phyloP scores from a whole-genome alignment of 2,888 invertebrate species.

The Polymixis flavicincta region DNA sequence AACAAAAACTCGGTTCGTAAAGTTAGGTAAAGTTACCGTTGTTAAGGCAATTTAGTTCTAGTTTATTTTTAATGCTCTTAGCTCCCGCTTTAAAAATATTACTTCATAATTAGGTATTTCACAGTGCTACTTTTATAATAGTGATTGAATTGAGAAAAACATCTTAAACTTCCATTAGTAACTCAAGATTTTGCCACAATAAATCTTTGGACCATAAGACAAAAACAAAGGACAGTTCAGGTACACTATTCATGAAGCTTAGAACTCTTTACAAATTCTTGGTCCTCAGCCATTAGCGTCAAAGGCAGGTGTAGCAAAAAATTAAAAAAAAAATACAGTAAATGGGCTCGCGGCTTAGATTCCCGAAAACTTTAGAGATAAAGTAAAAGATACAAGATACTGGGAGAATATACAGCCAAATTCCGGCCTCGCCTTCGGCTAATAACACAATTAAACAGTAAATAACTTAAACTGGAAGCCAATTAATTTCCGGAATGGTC shows the following conservation, averaged over 20 bases:
- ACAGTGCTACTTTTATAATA: neutral
- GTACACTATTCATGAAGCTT: constrained; percentile 38
- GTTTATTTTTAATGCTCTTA: constrained; percentile 25
- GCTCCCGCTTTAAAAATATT: constrained; percentile 2
- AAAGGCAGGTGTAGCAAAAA: constrained; percentile 44
- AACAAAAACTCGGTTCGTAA: constrained; percentile 24
- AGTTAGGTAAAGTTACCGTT: constrained; percentile 37
- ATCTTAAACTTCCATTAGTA: constrained; percentile 24
- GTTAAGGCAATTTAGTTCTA: constrained; percentile 25
- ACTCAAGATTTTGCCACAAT: constrained; percentile 39
- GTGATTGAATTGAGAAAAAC: constrained; percentile 20
- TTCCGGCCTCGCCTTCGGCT: constrained; percentile 34
- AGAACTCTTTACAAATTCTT: constrained; percentile 25
- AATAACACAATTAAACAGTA: constrained; percentile 60
- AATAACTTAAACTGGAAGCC: constrained; percentile 57
- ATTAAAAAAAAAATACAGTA: too few relatives aligned
- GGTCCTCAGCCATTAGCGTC: constrained; percentile 31
- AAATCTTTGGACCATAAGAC: constrained; percentile 29
- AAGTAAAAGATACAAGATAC: constrained; percentile 31
- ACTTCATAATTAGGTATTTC: neutral
- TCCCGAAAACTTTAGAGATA: constrained; percentile 31
- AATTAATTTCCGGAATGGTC: constrained; percentile 63
- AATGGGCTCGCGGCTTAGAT: neutral
- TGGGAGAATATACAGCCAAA: constrained; percentile 23
- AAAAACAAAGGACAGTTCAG: constrained; percentile 44